Evolutionary conservation across 2,888 invertebrate species (phyloP).

Genomic region (Dorcus parallelipipedus): DNA sequence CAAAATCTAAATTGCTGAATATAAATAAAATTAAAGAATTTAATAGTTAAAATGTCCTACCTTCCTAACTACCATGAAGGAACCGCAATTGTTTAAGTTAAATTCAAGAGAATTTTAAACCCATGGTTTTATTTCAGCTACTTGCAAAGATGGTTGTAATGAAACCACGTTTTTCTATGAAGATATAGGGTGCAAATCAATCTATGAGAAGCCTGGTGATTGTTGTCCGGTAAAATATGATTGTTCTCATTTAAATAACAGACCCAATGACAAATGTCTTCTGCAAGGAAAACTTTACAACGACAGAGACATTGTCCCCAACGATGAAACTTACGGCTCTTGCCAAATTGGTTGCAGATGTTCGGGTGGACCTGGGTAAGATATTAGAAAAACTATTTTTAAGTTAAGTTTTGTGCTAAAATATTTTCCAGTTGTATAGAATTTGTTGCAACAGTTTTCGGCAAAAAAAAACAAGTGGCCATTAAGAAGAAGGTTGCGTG

Average conservation of each 20-base stretch:
- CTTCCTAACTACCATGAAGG: no score
- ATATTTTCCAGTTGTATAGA: no score
- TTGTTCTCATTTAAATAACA: slow-evolving; percentile 19
- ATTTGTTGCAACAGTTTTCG: no score
- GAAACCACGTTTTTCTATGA: slow-evolving; percentile 15
- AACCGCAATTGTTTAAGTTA: no score
- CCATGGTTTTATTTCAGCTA: background rate
- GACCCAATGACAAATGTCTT: slow-evolving; percentile 19
- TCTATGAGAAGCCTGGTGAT: slow-evolving; percentile 15
- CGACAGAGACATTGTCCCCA: slow-evolving; percentile 9
- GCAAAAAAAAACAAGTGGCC: no score
- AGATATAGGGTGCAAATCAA: slow-evolving; percentile 21
- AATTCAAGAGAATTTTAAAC: no score
- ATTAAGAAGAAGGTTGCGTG: no score
- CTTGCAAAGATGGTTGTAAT: background rate
- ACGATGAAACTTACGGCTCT: slow-evolving; percentile 15
- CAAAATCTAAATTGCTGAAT: no score
- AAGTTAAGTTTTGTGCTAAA: no score
- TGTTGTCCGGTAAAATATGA: slow-evolving; percentile 24
- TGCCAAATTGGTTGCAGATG: slow-evolving; percentile 23
- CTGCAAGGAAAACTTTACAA: slow-evolving; percentile 19
- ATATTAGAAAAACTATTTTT: no score
- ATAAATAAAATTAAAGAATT: no score
- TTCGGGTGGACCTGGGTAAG: background rate
- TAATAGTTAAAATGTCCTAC: no score